These are phyloP conservation scores for Argyresthia albistria DNA, from an alignment of 2,888 invertebrate species.

Conservation along the genomic window DNA sequence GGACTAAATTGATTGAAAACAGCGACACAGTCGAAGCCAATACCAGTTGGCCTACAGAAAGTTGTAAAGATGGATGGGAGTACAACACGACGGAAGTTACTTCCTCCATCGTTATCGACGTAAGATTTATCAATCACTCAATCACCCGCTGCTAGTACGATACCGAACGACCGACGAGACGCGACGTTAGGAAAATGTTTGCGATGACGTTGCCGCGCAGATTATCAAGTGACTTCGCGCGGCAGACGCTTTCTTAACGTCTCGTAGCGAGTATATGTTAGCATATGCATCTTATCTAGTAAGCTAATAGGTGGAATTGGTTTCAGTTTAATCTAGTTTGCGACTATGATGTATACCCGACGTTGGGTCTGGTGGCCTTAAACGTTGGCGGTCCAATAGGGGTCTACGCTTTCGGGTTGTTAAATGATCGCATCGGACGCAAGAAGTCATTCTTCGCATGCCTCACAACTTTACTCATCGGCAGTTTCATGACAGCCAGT, in stretches of 20 bases:
- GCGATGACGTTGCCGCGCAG: no score
- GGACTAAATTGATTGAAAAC: slow-evolving; percentile 68
- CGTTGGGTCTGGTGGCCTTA: slow-evolving; percentile 86
- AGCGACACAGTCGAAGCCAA: slow-evolving; percentile 32
- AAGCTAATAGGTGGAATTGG: slow-evolving; percentile 8
- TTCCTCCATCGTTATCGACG: slow-evolving; percentile 90
- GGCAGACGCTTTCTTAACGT: no score
- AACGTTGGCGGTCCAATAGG: slow-evolving; percentile 93
- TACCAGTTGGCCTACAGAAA: slow-evolving; percentile 77
- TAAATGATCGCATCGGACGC: slow-evolving; percentile 91
- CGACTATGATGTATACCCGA: slow-evolving; percentile 88
- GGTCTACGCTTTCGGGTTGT: slow-evolving; percentile 87
- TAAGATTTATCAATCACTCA: no score
- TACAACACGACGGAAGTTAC: slow-evolving; percentile 78
- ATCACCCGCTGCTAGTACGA: no score
- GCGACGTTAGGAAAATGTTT: no score
- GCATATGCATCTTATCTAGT: no score
- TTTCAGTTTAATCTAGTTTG: slow-evolving; percentile 93
- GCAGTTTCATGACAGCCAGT: slow-evolving; percentile 85
- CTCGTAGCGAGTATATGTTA: no score
- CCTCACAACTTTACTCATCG: slow-evolving; percentile 83
- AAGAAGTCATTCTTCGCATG: slow-evolving; percentile 90
- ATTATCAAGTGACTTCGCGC: no score
- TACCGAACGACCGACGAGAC: no score
- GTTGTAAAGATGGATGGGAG: slow-evolving; percentile 85